Percentiles rank a stretch among this genome's conserved stretches.
These are phyloP conservation scores for Orthosia incerta DNA, from an alignment of 2,888 invertebrate genomes.

Conservation along the genomic window DNA sequence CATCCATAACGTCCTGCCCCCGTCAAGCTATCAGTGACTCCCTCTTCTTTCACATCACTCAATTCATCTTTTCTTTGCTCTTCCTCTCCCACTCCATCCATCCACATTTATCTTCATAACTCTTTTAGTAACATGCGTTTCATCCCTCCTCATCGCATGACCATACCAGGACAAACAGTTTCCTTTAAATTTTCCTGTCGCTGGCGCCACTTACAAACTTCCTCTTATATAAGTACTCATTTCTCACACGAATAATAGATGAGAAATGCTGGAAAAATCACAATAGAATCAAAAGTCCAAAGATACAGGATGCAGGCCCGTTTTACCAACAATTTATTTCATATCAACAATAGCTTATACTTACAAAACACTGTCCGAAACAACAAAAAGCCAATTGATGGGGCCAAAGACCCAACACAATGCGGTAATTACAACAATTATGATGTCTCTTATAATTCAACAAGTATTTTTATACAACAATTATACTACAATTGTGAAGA, in stretches of 20 bases:
- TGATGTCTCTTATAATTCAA: conserved; percentile 36
- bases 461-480: conserved; percentile 42
- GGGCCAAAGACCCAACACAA: conserved; percentile 50
- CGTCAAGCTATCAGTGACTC: no score
- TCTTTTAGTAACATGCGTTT: no score
- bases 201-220: no score
- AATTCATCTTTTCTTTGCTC: background rate
- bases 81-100: no score
- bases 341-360: conserved; percentile 52
- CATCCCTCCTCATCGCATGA: no score
- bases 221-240: no score
- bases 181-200: no score
- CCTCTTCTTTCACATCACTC: no score
- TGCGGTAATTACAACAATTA: conserved; percentile 58
- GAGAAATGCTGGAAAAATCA: background rate
- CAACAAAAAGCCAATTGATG: conserved; percentile 54
- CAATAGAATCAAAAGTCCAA: conserved; percentile 9
- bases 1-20: no score
- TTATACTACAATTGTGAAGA: conserved; percentile 27
- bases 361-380: conserved; percentile 28
- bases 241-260: no score
- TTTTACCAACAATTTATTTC: conserved; percentile 42
- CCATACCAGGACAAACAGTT: no score
- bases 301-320: conserved; percentile 38
- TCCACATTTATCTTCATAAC: no score